Percentiles rank a stretch among this genome's conserved stretches.
Conservation (phyloP, 2,888 invertebrate genomes). For the Lasioglossum lativentre region DNA sequence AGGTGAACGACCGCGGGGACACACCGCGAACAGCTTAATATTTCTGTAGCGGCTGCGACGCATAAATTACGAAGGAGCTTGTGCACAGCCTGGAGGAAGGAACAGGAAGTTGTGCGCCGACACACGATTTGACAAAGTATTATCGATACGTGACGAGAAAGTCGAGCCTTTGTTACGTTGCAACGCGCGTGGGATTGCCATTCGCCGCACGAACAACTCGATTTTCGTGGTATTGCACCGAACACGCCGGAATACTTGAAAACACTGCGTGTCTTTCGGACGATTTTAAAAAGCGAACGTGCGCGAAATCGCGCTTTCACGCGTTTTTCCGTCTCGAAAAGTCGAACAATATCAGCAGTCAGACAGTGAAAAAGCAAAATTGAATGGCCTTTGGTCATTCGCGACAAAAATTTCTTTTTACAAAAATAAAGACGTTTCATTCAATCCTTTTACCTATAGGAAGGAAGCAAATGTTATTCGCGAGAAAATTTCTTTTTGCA, state of each 20-base stretch:
- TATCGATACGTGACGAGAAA: constrained; percentile 74
- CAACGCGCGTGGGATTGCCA: constrained; percentile 68
- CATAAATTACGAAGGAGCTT: constrained; percentile 51
- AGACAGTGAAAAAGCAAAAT: neutral
- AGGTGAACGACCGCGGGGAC: constrained; percentile 50
- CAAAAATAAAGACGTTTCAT: too few species aligned
- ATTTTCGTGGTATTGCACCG: constrained; percentile 53
- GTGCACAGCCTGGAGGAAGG: constrained; percentile 51
- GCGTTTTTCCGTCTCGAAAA: neutral
- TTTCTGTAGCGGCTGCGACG: constrained; percentile 48
- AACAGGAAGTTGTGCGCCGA: constrained; percentile 67
- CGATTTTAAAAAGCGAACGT: constrained; percentile 31
- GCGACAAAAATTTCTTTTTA: too few species aligned
- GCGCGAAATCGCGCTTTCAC: neutral
- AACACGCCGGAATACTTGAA: neutral
- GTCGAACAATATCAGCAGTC: too few species aligned
- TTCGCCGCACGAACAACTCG: constrained; percentile 62
- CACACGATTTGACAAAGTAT: constrained; percentile 72
- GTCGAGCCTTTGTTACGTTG: constrained; percentile 68
- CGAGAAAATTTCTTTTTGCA: too few species aligned
- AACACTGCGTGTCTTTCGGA: neutral
- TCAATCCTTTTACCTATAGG: too few species aligned
- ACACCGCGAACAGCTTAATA: constrained; percentile 47
- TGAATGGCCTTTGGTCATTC: too few species aligned
- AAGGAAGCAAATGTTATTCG: too few species aligned